Conservation (phyloP, 2,113 vertebrate genomes). For the Ameiurus melas region DNA sequence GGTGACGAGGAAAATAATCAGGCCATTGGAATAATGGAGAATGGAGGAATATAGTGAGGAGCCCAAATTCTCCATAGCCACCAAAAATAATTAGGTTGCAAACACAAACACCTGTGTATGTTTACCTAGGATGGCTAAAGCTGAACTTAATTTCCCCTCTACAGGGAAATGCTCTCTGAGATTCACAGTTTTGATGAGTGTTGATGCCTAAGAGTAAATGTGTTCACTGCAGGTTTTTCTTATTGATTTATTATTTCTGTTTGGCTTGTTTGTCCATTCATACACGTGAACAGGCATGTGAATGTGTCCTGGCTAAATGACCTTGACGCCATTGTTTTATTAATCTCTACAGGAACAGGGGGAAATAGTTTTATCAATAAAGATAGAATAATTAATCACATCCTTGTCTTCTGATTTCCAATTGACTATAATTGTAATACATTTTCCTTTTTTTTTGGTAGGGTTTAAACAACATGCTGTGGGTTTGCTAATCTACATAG, state of each 20-base stretch:
- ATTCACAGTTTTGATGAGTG: conserved; percentile 26
- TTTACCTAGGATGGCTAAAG: conserved; percentile 14
- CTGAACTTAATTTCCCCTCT: conserved; percentile 30
- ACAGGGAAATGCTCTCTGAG: conserved; percentile 23
- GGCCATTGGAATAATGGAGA: conserved; percentile 42
- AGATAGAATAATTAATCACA: background rate
- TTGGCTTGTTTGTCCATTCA: conserved; percentile 13
- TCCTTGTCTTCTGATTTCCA: background rate
- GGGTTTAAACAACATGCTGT: background rate
- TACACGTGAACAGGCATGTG: background rate
- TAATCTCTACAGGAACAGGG: background rate
- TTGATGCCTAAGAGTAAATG: background rate
- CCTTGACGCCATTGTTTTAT: conserved; percentile 18
- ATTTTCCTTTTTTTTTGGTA: background rate
- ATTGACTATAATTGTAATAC: background rate
- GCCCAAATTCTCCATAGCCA: conserved; percentile 40
- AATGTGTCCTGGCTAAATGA: background rate
- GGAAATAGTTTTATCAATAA: conserved; percentile 21
- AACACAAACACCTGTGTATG: conserved; percentile 42
- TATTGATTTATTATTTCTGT: background rate
- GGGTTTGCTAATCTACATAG: background rate
- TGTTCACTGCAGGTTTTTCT: background rate
- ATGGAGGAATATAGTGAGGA: conserved; percentile 40
- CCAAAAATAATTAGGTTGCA: conserved; percentile 46
- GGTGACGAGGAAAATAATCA: conserved; percentile 32